phyloP scores from a whole-genome alignment of 2,797 vertebrate species.

The Neoniphon sammara region DNA sequence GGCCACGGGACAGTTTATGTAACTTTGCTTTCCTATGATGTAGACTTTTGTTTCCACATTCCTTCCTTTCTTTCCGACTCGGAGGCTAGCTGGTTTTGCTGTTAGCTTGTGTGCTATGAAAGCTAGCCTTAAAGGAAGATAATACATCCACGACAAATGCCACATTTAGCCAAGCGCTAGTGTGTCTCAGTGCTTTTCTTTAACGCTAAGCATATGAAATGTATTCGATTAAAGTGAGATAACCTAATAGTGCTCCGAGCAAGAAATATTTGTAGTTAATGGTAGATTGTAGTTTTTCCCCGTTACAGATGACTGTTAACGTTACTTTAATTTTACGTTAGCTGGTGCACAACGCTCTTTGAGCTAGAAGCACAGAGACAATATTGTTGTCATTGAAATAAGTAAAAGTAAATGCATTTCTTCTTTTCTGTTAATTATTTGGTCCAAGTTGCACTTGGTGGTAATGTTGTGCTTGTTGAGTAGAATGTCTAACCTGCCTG shows the following conservation, averaged over 20 bases:
- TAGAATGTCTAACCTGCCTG: slow-evolving; percentile 15
- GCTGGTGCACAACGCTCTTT: slow-evolving; percentile 48
- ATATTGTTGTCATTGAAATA: background rate
- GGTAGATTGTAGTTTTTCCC: slow-evolving; percentile 17
- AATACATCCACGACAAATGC: slow-evolving; percentile 27
- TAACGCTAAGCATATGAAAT: fast-evolving
- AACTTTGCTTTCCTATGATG: background rate
- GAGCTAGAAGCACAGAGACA: slow-evolving; percentile 15
- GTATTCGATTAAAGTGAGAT: fast-evolving
- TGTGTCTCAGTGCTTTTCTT: fast-evolving
- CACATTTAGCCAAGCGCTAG: background rate
- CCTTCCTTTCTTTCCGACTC: background rate
- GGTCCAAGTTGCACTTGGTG: background rate
- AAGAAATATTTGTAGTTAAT: background rate
- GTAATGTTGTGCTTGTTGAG: background rate
- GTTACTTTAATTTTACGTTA: slow-evolving; percentile 43
- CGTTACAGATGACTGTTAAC: background rate
- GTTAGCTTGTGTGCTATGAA: slow-evolving; percentile 35
- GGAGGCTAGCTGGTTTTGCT: slow-evolving; percentile 8
- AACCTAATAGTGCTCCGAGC: background rate
- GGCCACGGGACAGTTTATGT: fast-evolving
- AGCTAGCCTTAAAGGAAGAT: slow-evolving; percentile 40
- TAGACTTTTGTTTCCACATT: background rate
- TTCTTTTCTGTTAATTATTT: background rate
- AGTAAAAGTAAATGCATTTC: fast-evolving